Percentiles rank a stretch among this genome's conserved stretches.
These are phyloP conservation scores for Phytoseiulus persimilis DNA, from an alignment of 2,888 invertebrate genomes.

Conservation along the genomic window DNA sequence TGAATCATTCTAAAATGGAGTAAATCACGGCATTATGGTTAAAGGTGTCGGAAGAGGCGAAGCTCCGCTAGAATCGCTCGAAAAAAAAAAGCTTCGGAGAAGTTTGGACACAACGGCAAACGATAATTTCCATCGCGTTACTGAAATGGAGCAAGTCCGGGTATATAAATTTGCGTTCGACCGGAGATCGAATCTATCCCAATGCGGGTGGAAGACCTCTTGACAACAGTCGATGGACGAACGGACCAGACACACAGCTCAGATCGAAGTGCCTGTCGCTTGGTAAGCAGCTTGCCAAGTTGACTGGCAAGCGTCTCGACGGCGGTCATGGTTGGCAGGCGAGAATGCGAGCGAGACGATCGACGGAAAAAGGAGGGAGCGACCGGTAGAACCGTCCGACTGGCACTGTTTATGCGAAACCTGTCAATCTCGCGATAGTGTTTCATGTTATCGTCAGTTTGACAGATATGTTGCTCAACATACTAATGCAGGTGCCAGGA, in stretches of 20 bases:
- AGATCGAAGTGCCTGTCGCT: not conserved
- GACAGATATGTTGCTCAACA: not conserved
- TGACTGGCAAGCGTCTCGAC: not conserved
- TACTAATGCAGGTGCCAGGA: not conserved
- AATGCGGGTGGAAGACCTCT: not conserved
- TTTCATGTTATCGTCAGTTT: not conserved
- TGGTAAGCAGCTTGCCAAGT: not conserved
- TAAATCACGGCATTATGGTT: too few relatives aligned
- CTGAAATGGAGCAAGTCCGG: not conserved
- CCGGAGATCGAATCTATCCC: not conserved
- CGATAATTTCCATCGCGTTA: not conserved
- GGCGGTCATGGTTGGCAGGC: not conserved
- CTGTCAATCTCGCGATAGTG: not conserved
- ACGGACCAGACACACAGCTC: not conserved
- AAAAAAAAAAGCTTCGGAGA: too few relatives aligned
- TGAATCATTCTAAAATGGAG: too few relatives aligned
- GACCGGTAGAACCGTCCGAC: not conserved
- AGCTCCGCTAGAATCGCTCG: too few relatives aligned
- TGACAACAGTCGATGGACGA: not conserved
- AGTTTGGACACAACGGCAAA: not conserved
- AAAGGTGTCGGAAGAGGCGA: too few relatives aligned
- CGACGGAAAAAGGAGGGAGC: not conserved
- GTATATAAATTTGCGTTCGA: not conserved
- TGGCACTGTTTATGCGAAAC: not conserved
- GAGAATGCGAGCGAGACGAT: not conserved